phyloP scores from a whole-genome alignment of 2,113 vertebrate species.

The Acanthisitta chloris region DNA sequence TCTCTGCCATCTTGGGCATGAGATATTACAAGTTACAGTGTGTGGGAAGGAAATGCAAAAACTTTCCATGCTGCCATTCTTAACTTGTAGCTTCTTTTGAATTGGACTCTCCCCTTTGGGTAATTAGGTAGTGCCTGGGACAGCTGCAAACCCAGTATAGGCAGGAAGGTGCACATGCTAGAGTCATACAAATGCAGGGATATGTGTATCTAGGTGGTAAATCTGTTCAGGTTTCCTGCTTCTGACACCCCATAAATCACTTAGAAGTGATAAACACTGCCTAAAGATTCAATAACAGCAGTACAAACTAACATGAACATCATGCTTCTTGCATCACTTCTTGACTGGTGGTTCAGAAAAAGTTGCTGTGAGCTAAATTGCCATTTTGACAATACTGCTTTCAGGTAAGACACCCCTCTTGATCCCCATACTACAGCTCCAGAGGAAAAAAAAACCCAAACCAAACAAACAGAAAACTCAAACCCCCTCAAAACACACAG shows the following conservation, averaged over 20 bases:
- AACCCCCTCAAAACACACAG: neutral
- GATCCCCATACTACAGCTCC: neutral
- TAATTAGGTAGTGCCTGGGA: neutral
- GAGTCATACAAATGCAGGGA: neutral
- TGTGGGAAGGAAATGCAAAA: neutral
- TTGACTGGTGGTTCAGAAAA: neutral
- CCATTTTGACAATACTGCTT: neutral
- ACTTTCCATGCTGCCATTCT: neutral
- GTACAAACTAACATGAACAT: neutral
- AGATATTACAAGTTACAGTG: neutral
- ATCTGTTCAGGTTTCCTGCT: neutral
- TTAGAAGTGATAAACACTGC: neutral
- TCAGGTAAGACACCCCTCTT: neutral
- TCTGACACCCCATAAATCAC: neutral
- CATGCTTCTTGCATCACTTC: neutral
- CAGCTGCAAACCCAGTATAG: neutral
- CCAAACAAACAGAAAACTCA: neutral
- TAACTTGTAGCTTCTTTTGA: neutral
- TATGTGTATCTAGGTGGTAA: fast-evolving
- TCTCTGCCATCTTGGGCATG: neutral
- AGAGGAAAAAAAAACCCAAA: neutral
- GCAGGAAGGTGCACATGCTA: neutral
- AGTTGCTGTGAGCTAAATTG: neutral
- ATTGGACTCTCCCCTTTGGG: neutral
- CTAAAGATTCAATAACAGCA: neutral